Evolutionary conservation across 1,140 invertebrate species (phyloP), one percentile per base, ranked within the genome.

Genomic region (Teleopsis dalmanni): DNA sequence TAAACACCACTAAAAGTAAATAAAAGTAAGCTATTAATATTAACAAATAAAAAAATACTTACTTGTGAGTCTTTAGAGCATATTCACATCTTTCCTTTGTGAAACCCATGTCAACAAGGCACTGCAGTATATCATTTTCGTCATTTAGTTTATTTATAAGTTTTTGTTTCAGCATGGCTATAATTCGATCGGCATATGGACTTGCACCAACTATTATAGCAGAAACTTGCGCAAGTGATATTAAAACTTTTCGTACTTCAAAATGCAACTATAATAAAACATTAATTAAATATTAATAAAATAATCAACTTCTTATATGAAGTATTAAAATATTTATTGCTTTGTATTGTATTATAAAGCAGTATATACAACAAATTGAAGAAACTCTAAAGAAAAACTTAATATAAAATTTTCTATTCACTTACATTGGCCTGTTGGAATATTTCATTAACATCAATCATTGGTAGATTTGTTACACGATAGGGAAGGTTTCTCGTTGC

Each of bases 401-500:
- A 23, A 41, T 8, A 41, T 21, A 16, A 25, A 43, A 23, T 43
- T 14, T 13, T 13, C 8, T 10, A 13, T 27, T 9, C 4, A 49
- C 61, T 62, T 27, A 70, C 67, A 47, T 70, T 70, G 10, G 65
- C 65, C 50, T 70, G 67, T 49, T 68, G 60, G 43, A 70, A 67
- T 27, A 70, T 64, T 48, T 70, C 67, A 29, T 70, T 68, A 31
- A 70, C 62, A 43, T 70, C 64, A 11, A 67, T 65, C 42, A 59
- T 48, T n/a, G 58, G 62, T 49, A 65, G 37, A 23, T 50, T 18
- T 23, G 14, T 52, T 5, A 43, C 47, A 19, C 55, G 57, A 23
- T 36, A 25, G 3, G 42, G 53, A n/a, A 64, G 36, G 33, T 57
- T 57, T 6, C 55, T 48, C 6, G 67, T 70, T 11, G 64, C 64